Evolutionary conservation across 2,113 vertebrate species (phyloP).

Genomic region (Hucho hucho): DNA sequence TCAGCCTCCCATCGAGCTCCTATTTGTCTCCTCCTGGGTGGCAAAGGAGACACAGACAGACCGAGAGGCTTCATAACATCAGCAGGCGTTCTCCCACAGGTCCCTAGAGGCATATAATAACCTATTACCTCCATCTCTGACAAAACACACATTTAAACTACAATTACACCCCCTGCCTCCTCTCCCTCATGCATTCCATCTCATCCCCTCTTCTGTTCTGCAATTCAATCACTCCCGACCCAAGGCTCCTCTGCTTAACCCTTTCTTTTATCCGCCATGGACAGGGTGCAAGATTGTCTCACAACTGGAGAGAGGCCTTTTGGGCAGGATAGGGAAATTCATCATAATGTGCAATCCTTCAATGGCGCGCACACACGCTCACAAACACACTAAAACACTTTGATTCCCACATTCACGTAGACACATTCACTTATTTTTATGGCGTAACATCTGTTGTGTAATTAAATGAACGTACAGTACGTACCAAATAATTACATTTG

Average conservation of each 20-base stretch:
- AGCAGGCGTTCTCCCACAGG: constrained; percentile 59
- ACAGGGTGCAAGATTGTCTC: constrained; percentile 27
- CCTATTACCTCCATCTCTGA: constrained; percentile 68
- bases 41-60: constrained; percentile 36
- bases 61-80: constrained; percentile 59
- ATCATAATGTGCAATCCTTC: constrained; percentile 17
- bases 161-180: constrained; percentile 71
- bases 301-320: constrained; percentile 23
- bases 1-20: constrained; percentile 56
- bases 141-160: constrained; percentile 74
- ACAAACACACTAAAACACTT: neutral
- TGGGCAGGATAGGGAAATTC: constrained; percentile 14
- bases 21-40: constrained; percentile 67
- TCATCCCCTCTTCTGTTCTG: constrained; percentile 47
- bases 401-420: no score
- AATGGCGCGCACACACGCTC: constrained; percentile 10
- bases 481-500: no score
- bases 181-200: constrained; percentile 55
- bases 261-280: constrained; percentile 19
- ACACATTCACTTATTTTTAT: no score
- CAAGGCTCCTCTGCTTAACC: constrained; percentile 34
- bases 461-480: no score
- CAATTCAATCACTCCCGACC: constrained; percentile 48
- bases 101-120: constrained; percentile 68
- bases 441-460: no score